Base-by-base conservation (phyloP, 2,113 vertebrate genomes). In the Stigmatopora argus region DNA sequence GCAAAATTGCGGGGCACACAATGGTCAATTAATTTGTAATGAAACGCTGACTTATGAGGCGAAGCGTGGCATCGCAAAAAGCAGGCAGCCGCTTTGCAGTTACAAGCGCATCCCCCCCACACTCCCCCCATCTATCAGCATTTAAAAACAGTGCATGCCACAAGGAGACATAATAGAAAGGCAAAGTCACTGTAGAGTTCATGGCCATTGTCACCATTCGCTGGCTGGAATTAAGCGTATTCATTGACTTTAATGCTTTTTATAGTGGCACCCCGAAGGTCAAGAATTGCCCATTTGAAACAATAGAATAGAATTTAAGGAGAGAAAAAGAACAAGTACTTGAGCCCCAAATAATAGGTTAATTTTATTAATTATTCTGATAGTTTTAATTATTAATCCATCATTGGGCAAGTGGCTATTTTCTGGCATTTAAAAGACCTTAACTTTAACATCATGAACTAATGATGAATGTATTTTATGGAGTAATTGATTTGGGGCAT, bases 1-100 rank as follows among this genome's bases (percentile, higher is more conserved):
- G 87, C 82, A 83, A 89, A 90, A 89, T 89, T 89, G 84, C 71
- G 46, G 23, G 84, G 77, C 83, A 84, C 80, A 87, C 83, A 82
- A 88, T 86, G 88, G 88, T 89, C 85, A 90, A 89, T 91, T 90
- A 90, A 90, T 90, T 86, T 88, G 84, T 87, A 86, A 89, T 87
- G 87, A 90, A 90, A 89, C 66, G 74, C 83, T 85, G 83, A 84
- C 83, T 87, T 84, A 87, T 88, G 87, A 89, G 84, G 80, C 79
- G 69, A 69, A 83, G 80, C 74, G 69, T 82, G 74, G 84, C 79
- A 78, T 79, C 76, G 77, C 78, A 82, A 79, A 78, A 85, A 78
- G 78, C 79, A 58, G 66, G 74, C 74, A 55, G 80, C 67, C 64
- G 69, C 84, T 83, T 85, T 72, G 73, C 78, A 55, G 79, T 80